Evolutionary conservation across 2,113 vertebrate species (phyloP), one percentile per base, ranked within the genome.

Genomic region (Hucho hucho): DNA sequence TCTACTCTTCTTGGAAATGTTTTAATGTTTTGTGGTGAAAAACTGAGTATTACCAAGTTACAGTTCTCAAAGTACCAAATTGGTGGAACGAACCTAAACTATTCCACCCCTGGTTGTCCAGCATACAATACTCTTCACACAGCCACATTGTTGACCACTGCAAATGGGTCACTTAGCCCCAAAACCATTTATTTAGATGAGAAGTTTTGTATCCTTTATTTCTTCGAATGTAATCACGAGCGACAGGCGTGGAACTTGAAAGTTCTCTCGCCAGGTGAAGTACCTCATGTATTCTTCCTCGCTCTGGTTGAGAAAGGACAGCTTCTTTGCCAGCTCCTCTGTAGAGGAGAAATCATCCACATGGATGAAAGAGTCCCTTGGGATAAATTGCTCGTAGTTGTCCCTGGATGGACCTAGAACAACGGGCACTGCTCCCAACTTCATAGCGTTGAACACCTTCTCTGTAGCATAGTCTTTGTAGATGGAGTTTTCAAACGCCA

Each of bases 401-500:
- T 95, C 93, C 87, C 94, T 94, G 64, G 93, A 89, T 58, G 94
- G 94, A 6, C 94, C 94, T 32, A 95, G 53, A 76, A 95, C 94
- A 24, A 95, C 84, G 25, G 94, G 94, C 28, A 95, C 94, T 22
- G 94, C 92, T 69, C 94, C 94, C 1, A 94, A 93, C 64, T 93
- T 82, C 75, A 95, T 87, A 73, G 94, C 92, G 75, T 95, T 95
- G 78, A 94, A 95, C 76, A 95, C 92, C 90, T 95, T 95, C 83
- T 95, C 94, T 77, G 37, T 43, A 43, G 95, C 95, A 71, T 95
- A 95, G 92, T 95, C 94, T 89, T 93, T 94, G 81, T 95, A 94
- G 75, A 95, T 92, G 46, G 94, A 95, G 75, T 95, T 95, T 90
- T 95, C 94, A 84, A 95, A 95, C 6, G 94, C 94, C 81, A 95